Base-by-base conservation (phyloP, 2,888 invertebrate species). In the Agrochola circellaris region DNA sequence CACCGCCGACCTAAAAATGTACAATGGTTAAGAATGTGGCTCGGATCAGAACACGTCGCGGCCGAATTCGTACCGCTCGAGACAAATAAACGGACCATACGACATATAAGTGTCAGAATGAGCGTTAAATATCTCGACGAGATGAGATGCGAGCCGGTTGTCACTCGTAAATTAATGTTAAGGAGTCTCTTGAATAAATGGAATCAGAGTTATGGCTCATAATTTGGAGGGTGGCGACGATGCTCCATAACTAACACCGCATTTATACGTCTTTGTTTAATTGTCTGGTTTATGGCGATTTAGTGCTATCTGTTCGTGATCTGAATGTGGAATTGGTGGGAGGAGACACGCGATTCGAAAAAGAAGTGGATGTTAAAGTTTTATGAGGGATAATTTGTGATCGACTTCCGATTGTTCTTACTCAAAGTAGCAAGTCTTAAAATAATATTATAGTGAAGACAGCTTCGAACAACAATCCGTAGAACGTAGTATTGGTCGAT, bases 201-300 rank as follows among this genome's bases (percentile, higher is more conserved):
- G 95, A 95, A 95, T 95, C 95, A 94, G 95, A 95, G 94, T 96
- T 95, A 96, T 95, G 91, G 95, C 93, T 94, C 94, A 94, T 96
- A 95, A 95, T 93, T 92, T 90, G 92, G 92, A 90, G 91, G 91
- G 91, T 89, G 94, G 91, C 91, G 93, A 93, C 93, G 90, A 89
- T 90, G 90, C 88, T 89, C 92, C 89, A 90, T 90, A 91, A 93
- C 91, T 89, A 91, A 93, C 92, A 94, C 94, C 94, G 87, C 93
- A 93, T 93, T 93, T 90, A 91, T 92, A 89, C 90, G 90, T 89
- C 91, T 89, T 88, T 86, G 87, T 85, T 88, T 90, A 89, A 90
- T 91, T 89, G 91, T 90, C 83, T 82, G 85, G 79, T 87, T 90
- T 88, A 88, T 85, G 87, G 85, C 89, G 87, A 91, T 89, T 88